These are phyloP conservation scores for Microcebus griseorufus DNA, from an alignment of 2,113 vertebrate genomes.

Conservation along the genomic window DNA sequence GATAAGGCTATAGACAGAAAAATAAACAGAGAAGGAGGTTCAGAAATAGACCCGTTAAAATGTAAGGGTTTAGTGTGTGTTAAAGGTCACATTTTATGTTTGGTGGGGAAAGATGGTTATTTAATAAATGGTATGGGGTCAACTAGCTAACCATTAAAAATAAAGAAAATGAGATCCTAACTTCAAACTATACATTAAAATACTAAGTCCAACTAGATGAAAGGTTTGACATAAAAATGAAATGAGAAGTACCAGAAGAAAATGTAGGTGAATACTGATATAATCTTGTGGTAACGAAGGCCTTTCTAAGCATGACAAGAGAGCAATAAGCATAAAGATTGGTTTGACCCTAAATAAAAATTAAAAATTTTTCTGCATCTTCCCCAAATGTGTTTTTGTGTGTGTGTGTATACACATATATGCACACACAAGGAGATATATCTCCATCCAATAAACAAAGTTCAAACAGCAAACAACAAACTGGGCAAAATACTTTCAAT, in stretches of 20 bases:
- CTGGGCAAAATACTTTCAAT: neutral
- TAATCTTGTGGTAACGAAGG: neutral
- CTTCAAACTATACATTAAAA: conserved; percentile 21
- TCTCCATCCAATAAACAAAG: neutral
- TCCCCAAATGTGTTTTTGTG: neutral
- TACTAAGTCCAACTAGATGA: neutral
- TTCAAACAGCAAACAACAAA: neutral
- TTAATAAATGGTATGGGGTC: neutral
- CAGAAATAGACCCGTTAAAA: neutral
- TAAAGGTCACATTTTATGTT: neutral
- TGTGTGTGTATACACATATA: neutral
- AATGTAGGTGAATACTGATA: neutral
- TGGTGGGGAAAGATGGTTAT: neutral
- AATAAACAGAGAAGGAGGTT: neutral
- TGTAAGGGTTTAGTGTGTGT: neutral
- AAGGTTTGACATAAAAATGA: conserved; percentile 3
- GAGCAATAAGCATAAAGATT: neutral
- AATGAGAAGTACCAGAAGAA: neutral
- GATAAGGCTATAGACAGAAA: neutral
- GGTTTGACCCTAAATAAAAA: neutral
- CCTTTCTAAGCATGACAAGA: neutral
- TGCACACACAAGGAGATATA: neutral
- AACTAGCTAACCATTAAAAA: conserved; percentile 1
- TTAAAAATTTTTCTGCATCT: neutral
- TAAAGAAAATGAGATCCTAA: conserved; percentile 7